Base-by-base conservation (phyloP, 92 coral and sea anemone genomes). In the Montipora capitata region DNA sequence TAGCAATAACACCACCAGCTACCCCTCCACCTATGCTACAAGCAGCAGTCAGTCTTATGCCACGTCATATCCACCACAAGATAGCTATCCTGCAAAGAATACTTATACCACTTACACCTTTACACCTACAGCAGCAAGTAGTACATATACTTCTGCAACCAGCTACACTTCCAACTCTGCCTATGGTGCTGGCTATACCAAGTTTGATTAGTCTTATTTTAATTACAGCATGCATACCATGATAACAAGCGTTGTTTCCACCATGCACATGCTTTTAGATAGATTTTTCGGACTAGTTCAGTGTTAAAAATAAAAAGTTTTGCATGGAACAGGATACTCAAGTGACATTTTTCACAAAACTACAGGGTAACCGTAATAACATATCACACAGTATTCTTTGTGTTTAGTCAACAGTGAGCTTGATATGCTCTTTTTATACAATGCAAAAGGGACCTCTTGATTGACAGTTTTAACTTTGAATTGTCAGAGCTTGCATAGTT, bases 181-280 rank as follows among this genome's bases (percentile, higher is more conserved):
- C 1, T 76, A 95, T 85, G 98, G 98, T 38, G 77, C 96, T 65
- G 96, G 96, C 11, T 95, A 95, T 64, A 95, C 93, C 68, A 95
- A 95, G 90, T 95, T 95, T 94, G 98, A 94, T 69, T 95, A 93
- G 85, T 5, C 10, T 4, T 10, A 3, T 42, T 0, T 0, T 58
- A 9, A 27, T 27, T 27, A 27, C 65, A 16, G 58, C 57, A 17
- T 42, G 7, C 38, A 65, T 64, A 43, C 45, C 59, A 5, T 11
- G 49, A 4, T 4, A 42, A 41, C 43, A 7, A 18, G 9, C 7
- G 17, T 49, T 17, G 40, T 7, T 58, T 8, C 8, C 40, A 27
- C 8, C 56, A 9, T 13, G 17, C 43, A 35, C 18, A 40, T 17
- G 39, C 6, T 48, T 48, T 48, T 48, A 48, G 52, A 48, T 48